Base-by-base conservation (phyloP, 2,797 vertebrate species). In the Buceros bicornis region DNA sequence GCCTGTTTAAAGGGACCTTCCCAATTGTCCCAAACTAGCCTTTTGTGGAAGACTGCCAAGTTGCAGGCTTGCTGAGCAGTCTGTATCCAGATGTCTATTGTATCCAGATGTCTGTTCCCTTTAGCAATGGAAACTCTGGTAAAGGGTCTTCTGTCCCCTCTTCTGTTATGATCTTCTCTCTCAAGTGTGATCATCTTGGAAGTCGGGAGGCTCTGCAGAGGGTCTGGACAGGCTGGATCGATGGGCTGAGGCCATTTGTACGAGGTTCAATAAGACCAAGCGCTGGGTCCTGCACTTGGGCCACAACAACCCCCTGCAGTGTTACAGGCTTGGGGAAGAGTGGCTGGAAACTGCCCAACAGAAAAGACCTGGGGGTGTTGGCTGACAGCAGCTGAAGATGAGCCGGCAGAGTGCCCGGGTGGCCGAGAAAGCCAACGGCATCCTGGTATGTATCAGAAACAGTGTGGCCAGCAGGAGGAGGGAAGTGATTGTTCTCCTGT, bases 121-220 rank as follows among this genome's bases (percentile, higher is more conserved):
- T 72, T 31, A 5, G 17, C 31, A 82, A 53, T 14, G 12, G 19
- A 19, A 24, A 21, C 17, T 42, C 48, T 66, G 35, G 7, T 64
- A 18, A 76, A 74, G 16, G 8, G 29, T 62, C 47, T 42, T 29
- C 11, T 45, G 33, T 66, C 71, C 40, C 35, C 16, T 35, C 33
- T 43, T 62, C 24, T 58, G 11, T 53, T 50, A 10, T 0, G 0
- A 16, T 47, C n/a, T 40, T 51, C 6, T 3, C n/a, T 80, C 16
- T 58, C 19, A 18, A 50, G 25, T 10, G 16, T 25, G n/a, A 57
- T 62, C 40, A 12, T 40, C 19, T 56, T n/a, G 31, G 42, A 18
- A 26, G 60, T 62, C 40, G 37, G 17, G 42, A 62, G 37, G 26
- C 26, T 29, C 37, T 42, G 15, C 26, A 42, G 37, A 42, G 60